A percentile compares a stretch with the other conserved stretches of the same genome.
Evolutionary conservation across 1,140 invertebrate species (phyloP).

Genomic region (Drosophila setifemur): DNA sequence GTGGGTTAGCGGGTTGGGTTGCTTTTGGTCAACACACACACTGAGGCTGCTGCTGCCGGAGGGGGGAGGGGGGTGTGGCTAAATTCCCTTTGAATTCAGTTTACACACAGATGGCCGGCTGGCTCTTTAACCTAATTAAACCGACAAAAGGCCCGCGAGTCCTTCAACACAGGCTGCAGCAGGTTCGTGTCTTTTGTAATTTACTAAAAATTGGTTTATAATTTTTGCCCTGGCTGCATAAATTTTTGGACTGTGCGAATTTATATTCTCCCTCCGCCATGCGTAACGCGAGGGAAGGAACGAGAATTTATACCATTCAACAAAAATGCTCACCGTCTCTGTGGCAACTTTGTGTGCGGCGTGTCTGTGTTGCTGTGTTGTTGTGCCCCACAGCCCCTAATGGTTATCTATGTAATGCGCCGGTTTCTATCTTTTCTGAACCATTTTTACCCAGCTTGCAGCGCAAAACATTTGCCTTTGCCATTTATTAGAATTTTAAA

Average conservation of each 20-base stretch:
- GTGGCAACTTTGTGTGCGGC: conserved; percentile 47
- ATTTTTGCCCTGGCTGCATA: conserved; percentile 55
- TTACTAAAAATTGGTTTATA: conserved; percentile 71
- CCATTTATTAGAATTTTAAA: conserved; percentile 74
- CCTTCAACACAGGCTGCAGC: conserved; percentile 15
- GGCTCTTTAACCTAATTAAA: conserved; percentile 78
- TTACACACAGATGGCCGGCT: conserved; percentile 2
- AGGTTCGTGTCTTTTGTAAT: conserved; percentile 45
- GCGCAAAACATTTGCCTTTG: conserved; percentile 52
- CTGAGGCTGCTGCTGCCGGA: conserved; percentile 41
- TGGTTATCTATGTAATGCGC: conserved; percentile 69
- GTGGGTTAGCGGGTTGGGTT: too few relatives aligned
- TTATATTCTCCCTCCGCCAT: conserved; percentile 47
- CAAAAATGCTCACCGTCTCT: conserved; percentile 2
- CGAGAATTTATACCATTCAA: conserved; percentile 55
- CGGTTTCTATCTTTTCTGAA: conserved; percentile 51
- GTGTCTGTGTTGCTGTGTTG: conserved; percentile 18
- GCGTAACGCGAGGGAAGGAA: conserved; percentile 22
- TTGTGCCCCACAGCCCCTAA: conserved; percentile 39
- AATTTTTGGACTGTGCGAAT: conserved; percentile 45
- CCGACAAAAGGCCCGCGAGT: conserved; percentile 33
- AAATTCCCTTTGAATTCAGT: conserved; percentile 58
- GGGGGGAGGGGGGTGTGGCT: conserved; percentile 53
- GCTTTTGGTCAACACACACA: conserved; percentile 52
- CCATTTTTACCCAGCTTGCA: conserved; percentile 47